A percentile compares a stretch with the other conserved stretches of the same genome.
phyloP scores from a whole-genome alignment of 2,888 invertebrate genomes.

The Leptogaster cylindrica region DNA sequence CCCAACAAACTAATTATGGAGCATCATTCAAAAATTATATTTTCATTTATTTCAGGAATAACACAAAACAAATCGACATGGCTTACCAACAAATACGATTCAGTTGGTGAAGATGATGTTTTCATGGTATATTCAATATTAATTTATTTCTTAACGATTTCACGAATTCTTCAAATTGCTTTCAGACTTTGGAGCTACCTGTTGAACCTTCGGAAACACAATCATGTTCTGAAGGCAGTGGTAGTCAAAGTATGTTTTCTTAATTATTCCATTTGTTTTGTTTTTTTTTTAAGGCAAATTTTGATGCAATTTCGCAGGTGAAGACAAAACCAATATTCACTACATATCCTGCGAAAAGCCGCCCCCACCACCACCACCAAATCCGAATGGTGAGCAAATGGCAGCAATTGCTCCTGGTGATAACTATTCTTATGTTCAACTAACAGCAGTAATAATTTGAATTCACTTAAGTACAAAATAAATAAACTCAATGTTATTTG shows the following conservation, averaged over 20 bases:
- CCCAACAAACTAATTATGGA: background rate
- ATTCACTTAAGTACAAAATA: slow-evolving; percentile 8
- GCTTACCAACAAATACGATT: slow-evolving; percentile 65
- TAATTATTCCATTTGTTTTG: background rate
- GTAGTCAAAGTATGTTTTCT: slow-evolving; percentile 59
- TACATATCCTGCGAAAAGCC: slow-evolving; percentile 65
- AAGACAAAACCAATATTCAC: slow-evolving; percentile 64
- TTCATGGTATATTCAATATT: slow-evolving; percentile 77
- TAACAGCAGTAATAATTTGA: slow-evolving; percentile 68
- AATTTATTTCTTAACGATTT: slow-evolving; percentile 1
- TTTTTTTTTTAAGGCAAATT: background rate
- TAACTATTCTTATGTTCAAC: slow-evolving; percentile 83
- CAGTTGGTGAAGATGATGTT: slow-evolving; percentile 90
- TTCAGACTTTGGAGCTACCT: slow-evolving; percentile 85
- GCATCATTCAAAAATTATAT: slow-evolving; percentile 1
- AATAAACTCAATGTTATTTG: slow-evolving; percentile 32
- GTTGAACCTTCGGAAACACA: slow-evolving; percentile 80
- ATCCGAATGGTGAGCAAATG: slow-evolving; percentile 50
- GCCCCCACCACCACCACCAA: slow-evolving; percentile 49
- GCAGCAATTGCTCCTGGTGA: slow-evolving; percentile 64
- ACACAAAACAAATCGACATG: slow-evolving; percentile 74
- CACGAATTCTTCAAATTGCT: no score
- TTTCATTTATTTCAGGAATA: slow-evolving; percentile 64
- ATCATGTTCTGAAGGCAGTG: slow-evolving; percentile 71
- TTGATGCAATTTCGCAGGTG: slow-evolving; percentile 55